Conservation (phyloP, 2,113 vertebrate genomes). For the Lycaon pictus region DNA sequence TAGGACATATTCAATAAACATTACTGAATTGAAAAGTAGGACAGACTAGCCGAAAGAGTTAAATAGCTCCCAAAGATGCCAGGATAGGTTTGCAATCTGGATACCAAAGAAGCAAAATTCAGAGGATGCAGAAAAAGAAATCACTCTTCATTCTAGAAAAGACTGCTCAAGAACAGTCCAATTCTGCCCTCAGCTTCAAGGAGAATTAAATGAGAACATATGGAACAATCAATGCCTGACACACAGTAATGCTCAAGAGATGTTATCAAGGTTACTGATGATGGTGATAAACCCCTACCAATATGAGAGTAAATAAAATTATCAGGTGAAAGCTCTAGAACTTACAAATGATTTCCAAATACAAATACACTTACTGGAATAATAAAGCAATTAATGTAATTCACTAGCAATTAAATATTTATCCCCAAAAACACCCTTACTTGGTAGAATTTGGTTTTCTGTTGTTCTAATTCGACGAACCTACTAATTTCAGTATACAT, state of each 20-base stretch:
- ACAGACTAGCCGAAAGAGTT: not conserved
- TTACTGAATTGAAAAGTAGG: not conserved
- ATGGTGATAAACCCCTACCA: not conserved
- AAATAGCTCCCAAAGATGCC: not conserved
- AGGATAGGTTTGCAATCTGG: not conserved
- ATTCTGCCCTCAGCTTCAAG: not conserved
- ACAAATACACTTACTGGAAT: constrained; percentile 3
- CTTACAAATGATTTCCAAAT: constrained; percentile 23
- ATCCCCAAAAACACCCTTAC: not conserved
- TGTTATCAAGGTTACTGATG: not conserved
- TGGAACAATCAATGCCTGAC: not conserved
- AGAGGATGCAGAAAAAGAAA: not conserved
- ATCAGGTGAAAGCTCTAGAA: not conserved
- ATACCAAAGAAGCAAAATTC: constrained; percentile 3
- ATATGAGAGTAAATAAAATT: not conserved
- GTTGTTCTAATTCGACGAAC: constrained; percentile 44
- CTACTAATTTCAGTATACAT: constrained; percentile 33
- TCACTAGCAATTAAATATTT: constrained; percentile 23
- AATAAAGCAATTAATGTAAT: not conserved
- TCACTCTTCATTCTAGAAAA: not conserved
- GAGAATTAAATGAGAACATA: not conserved
- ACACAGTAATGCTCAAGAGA: not conserved
- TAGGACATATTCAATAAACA: not conserved
- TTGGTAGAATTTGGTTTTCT: constrained; percentile 20
- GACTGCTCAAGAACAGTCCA: not conserved